Evolutionary conservation across 2,797 vertebrate species (phyloP), one percentile per base, ranked within the genome.

Genomic region (Dromococcyx pavoninus): DNA sequence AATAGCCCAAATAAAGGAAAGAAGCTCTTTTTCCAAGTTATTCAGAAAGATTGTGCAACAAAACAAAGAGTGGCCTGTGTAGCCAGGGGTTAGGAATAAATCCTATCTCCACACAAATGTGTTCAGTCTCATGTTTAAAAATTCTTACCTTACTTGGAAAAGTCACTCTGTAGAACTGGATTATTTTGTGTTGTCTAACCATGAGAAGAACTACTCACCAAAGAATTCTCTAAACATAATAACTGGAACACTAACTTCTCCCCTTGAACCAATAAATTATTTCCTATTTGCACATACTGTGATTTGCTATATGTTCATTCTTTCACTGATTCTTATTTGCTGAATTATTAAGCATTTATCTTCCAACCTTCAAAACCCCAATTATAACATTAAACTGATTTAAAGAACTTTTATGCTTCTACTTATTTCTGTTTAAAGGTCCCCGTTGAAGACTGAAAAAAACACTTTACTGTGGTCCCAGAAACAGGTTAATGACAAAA

Each of bases 281-380:
- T 93, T 93, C 74, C 21, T 94, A 73, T 95, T 97, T 95, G 56
- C 80, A 48, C 53, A 66, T 72, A 28, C 39, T 79, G 25, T 91
- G 65, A 56, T 78, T 93, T 94, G 74, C 62, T 94, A 17, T 69
- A 46, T 5, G 7, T 18, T 93, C 25, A 51, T 89, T 92, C 43
- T 92, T 95, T 85, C 51, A 67, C 35, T 71, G 8, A 12, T 50
- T 72, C 58, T 74, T 94, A 64, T 58, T 28, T 57, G 81, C 43
- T 91, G 86, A 94, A 87, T 94, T 97, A 94, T 94, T 93, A 86
- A 92, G 60, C 66, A 74, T 87, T 96, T 95, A 73, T 96, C 75
- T 90, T 81, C 58, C 21, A 46, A 81, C 37, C 74, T 67, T 93
- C 81, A 95, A 86, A 91, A 86, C 24, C 79, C 71, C 77, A 77